phyloP scores from a whole-genome alignment of 2,797 vertebrate genomes.

The Eulemur albifrons region DNA sequence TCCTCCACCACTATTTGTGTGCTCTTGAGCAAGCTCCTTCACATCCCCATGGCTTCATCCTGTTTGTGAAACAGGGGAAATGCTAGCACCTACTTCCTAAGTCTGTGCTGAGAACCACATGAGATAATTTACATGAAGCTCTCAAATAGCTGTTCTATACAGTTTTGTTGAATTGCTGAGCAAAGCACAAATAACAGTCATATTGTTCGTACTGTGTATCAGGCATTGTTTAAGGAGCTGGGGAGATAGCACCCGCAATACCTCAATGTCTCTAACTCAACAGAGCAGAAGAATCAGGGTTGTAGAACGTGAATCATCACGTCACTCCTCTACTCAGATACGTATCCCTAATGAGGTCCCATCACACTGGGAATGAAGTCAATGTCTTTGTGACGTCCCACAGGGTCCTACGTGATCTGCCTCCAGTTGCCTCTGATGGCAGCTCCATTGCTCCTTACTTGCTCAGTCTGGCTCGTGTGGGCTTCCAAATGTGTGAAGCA shows the following conservation, averaged over 20 bases:
- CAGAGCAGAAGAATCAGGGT: not conserved
- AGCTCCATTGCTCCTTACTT: not conserved
- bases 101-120: not conserved
- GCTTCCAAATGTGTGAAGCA: not conserved
- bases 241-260: not conserved
- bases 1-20: rapidly evolving
- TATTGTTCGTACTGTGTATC: not conserved
- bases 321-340: not conserved
- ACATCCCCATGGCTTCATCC: not conserved
- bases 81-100: not conserved
- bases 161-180: not conserved
- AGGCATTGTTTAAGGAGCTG: not conserved
- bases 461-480: not conserved
- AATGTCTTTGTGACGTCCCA: not conserved
- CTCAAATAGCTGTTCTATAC: not conserved
- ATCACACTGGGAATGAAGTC: not conserved
- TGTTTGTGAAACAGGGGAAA: not conserved
- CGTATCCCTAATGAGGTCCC: too few species aligned
- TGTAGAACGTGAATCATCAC: not conserved
- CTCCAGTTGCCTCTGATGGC: not conserved
- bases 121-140: not conserved
- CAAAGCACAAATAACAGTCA: not conserved
- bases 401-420: not conserved
- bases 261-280: not conserved
- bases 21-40: not conserved